Conservation (phyloP, 2,113 vertebrate species). For the Vidua macroura region DNA sequence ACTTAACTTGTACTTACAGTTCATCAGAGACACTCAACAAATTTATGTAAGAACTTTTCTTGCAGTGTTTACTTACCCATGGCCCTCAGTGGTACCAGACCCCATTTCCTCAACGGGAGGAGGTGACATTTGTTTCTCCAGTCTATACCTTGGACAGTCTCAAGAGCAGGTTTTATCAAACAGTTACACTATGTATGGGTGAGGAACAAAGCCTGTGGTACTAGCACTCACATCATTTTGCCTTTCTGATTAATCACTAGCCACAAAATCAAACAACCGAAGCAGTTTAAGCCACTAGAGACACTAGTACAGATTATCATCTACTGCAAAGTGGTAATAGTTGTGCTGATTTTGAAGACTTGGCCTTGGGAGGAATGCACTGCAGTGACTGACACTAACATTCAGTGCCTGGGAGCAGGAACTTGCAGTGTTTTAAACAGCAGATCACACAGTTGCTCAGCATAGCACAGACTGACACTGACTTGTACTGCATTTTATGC, state of each 20-base stretch:
- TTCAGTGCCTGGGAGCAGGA: not conserved
- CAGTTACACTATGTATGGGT: not conserved
- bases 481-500: not conserved
- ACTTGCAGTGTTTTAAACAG: not conserved
- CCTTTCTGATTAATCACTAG: not conserved
- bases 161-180: not conserved
- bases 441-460: not conserved
- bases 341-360: not conserved
- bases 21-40: not conserved
- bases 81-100: not conserved
- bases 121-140: not conserved
- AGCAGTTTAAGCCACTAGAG: not conserved
- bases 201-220: not conserved
- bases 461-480: not conserved
- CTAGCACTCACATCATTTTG: not conserved
- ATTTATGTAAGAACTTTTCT: not conserved
- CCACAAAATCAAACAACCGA: not conserved
- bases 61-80: not conserved
- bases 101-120: rapidly evolving
- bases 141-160: not conserved
- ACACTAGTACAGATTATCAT: not conserved
- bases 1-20: not conserved
- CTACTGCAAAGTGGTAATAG: not conserved
- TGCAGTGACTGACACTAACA: not conserved
- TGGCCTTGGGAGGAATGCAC: not conserved